phyloP scores from a whole-genome alignment of 2,888 invertebrate species.

The Zaprionus bogoriensis region DNA sequence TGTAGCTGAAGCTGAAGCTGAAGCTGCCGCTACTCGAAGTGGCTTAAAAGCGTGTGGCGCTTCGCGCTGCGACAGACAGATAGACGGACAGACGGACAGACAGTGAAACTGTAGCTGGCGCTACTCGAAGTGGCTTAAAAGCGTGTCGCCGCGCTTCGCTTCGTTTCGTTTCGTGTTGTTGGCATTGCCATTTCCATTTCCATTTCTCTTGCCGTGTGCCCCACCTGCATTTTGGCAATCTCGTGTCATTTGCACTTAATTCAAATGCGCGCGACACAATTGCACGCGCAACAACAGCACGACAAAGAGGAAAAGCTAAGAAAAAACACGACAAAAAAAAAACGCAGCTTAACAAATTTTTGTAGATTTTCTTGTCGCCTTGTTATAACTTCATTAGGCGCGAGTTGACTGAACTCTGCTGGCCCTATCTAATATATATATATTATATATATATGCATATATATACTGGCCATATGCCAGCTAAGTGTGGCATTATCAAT shows the following conservation, averaged over 20 bases:
- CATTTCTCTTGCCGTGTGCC: not conserved
- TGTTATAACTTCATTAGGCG: slow-evolving; percentile 51
- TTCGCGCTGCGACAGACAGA: not conserved
- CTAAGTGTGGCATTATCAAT: not conserved
- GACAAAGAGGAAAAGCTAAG: not conserved
- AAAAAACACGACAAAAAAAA: slow-evolving; percentile 23
- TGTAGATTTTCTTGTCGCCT: slow-evolving; percentile 12
- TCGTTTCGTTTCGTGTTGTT: not conserved
- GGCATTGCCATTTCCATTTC: not conserved
- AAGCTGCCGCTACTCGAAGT: slow-evolving; percentile 50
- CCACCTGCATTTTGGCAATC: slow-evolving; percentile 55
- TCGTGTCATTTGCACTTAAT: slow-evolving; percentile 83
- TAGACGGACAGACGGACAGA: not conserved
- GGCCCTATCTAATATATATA: too few species aligned
- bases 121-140: slow-evolving; percentile 70
- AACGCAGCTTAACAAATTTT: slow-evolving; percentile 19
- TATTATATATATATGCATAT: too few species aligned
- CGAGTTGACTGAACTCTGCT: slow-evolving; percentile 1
- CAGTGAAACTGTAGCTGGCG: slow-evolving; percentile 1
- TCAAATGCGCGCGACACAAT: slow-evolving; percentile 83
- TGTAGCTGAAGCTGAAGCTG: too few species aligned
- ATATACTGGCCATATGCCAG: not conserved
- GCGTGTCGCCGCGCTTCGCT: slow-evolving; percentile 41
- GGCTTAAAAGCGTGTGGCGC: slow-evolving; percentile 68
- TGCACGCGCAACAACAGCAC: slow-evolving; percentile 21